Evolutionary conservation across 2,888 invertebrate species (phyloP), one percentile per base, ranked within the genome.

Genomic region (Hybos culiciformis): DNA sequence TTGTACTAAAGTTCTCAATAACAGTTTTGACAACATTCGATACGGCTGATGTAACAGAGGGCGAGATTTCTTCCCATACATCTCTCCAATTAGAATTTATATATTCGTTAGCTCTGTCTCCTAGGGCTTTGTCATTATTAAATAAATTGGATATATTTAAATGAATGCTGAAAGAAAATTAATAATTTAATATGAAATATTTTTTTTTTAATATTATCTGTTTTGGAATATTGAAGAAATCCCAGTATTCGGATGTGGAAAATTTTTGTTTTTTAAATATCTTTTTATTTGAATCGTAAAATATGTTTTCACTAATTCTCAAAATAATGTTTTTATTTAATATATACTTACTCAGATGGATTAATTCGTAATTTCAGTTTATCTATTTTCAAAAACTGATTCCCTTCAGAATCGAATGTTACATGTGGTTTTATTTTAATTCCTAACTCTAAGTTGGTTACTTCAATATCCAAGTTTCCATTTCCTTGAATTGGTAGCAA

Each of bases 81-180:
- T 73, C 56, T 5, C 73, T 70, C 1, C 74, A 69, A 52, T 77
- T 75, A 41, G 72, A 68, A 53, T 75, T 75, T 15, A 77, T 58
- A 60, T 75, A 74, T 17, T 55, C 50, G 49, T 75, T 75, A 72
- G 76, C 72, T 51, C 71, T 70, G 15, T 72, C 70, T 34, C 74
- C 73, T 2, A 76, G 64, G 12, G 62, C 46, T 46, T 67, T 66
- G 56, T 75, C 72, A 0, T 73, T 74, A 41, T 73, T 70, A 60
- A 72, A 79, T 1, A 80, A 67, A 53, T 79, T 77, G 12, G 73
- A 69, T 56, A 79, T 78, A 12, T 44, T 17, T 11, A 46, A 33
- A 18, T 44, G 20, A 37, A 46, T 23, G 7, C 46, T 40, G 5
- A 29, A 29, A n/a, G n/a, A 12, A 29, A 29, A 29, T 29, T 5